phyloP scores from a whole-genome alignment of 2,888 invertebrate genomes.

The Scaptomyza polygonia region DNA sequence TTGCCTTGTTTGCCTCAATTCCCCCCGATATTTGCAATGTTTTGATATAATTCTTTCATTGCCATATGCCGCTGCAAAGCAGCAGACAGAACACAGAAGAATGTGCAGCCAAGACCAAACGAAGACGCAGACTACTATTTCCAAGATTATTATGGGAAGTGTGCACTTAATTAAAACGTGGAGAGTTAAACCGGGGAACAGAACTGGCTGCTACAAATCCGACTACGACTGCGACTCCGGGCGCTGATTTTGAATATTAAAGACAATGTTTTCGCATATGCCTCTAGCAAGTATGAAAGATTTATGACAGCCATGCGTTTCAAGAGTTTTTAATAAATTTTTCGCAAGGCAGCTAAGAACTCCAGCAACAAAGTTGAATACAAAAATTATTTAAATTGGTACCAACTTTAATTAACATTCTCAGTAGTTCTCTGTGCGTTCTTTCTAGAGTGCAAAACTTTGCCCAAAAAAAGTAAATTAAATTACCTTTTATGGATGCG shows the following conservation, averaged over 20 bases:
- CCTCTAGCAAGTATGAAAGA: slow-evolving; percentile 67
- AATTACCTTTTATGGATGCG: slow-evolving; percentile 50
- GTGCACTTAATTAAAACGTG: slow-evolving; percentile 72
- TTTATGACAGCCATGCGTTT: slow-evolving; percentile 72
- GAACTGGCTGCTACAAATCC: background rate
- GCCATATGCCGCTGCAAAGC: slow-evolving; percentile 52
- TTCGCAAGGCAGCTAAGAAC: slow-evolving; percentile 38
- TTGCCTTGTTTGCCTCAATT: slow-evolving; percentile 11
- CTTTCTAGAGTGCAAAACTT: slow-evolving; percentile 8
- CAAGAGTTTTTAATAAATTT: slow-evolving; percentile 71
- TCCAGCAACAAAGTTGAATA: slow-evolving; percentile 25
- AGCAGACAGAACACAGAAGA: slow-evolving; percentile 40
- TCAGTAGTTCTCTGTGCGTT: slow-evolving; percentile 25
- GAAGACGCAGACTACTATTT: background rate
- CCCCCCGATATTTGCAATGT: slow-evolving; percentile 44
- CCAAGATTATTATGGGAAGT: slow-evolving; percentile 53
- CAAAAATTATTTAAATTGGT: slow-evolving; percentile 73
- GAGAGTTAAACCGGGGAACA: slow-evolving; percentile 23
- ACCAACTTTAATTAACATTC: slow-evolving; percentile 63
- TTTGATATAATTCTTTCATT: slow-evolving; percentile 75
- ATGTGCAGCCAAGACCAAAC: slow-evolving; percentile 24
- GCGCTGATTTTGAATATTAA: slow-evolving; percentile 67
- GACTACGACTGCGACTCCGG: slow-evolving; percentile 32
- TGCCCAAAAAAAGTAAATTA: slow-evolving; percentile 6
- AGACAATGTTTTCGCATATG: slow-evolving; percentile 60